phyloP scores from a whole-genome alignment of 2,797 vertebrate species.

The Tangara arthus region DNA sequence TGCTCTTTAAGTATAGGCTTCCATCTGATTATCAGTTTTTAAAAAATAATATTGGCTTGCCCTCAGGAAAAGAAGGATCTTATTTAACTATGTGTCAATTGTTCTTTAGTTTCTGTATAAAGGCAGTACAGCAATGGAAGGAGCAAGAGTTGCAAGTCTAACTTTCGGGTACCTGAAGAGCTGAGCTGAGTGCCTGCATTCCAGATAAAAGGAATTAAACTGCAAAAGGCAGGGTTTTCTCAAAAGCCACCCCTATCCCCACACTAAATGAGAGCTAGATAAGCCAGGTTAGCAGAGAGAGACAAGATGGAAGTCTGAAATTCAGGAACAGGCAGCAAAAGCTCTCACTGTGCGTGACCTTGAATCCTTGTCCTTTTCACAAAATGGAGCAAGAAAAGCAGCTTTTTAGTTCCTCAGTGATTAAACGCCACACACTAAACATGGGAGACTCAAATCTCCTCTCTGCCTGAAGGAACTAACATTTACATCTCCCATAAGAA shows the following conservation, averaged over 20 bases:
- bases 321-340: neutral
- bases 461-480: constrained; percentile 25
- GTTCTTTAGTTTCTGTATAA: neutral
- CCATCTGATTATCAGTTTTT: neutral
- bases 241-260: neutral
- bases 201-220: neutral
- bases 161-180: neutral
- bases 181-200: neutral
- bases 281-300: neutral
- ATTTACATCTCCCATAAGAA: constrained; percentile 45
- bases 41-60: neutral
- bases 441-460: constrained; percentile 20
- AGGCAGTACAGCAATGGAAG: neutral
- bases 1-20: neutral
- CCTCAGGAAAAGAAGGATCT: neutral
- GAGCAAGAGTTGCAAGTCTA: neutral
- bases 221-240: neutral
- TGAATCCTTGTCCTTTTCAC: neutral
- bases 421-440: neutral
- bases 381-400: constrained; percentile 12
- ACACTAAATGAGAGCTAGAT: neutral
- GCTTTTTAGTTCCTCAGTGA: neutral
- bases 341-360: neutral
- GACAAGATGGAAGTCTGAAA: neutral
- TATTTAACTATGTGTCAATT: neutral